Evolutionary conservation across 2,113 vertebrate genomes (phyloP).

Genomic region (Aepyceros melampus): DNA sequence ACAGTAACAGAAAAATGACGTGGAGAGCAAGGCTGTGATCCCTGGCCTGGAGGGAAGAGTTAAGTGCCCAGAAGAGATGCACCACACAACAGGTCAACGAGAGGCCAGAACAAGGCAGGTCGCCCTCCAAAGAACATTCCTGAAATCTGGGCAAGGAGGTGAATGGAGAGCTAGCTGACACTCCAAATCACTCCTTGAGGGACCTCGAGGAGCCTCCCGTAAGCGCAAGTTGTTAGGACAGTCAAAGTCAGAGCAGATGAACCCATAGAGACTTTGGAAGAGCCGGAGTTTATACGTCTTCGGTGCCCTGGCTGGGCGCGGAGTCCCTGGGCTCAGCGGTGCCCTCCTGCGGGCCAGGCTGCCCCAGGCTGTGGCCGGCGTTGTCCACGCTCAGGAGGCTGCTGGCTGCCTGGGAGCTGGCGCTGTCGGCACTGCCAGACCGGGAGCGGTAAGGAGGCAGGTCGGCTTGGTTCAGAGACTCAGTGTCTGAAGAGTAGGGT

Average conservation of each 20-base stretch:
- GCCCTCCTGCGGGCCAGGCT: constrained; percentile 59
- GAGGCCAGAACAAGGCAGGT: not conserved
- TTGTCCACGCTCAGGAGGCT: constrained; percentile 60
- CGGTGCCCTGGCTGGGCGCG: constrained; percentile 33
- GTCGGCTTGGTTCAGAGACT: constrained; percentile 81
- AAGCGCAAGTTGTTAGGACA: not conserved
- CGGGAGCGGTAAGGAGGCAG: constrained; percentile 90
- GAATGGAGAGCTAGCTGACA: not conserved
- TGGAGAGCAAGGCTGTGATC: not conserved
- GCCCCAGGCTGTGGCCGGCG: constrained; percentile 35
- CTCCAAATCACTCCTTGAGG: not conserved
- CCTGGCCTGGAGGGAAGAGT: accelerated
- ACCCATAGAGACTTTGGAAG: constrained; percentile 55
- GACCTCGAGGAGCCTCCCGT: not conserved
- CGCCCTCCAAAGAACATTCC: not conserved
- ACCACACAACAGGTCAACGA: not conserved
- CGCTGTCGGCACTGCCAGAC: constrained; percentile 73
- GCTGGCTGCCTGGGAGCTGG: constrained; percentile 59
- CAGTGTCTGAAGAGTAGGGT: constrained; percentile 89
- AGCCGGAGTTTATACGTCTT: constrained; percentile 62
- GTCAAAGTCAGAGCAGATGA: constrained; percentile 61
- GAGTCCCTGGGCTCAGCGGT: constrained; percentile 61
- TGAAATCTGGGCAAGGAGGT: not conserved
- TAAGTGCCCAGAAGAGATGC: not conserved
- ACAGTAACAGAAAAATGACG: not conserved